phyloP scores from a whole-genome alignment of 2,797 vertebrate species.

The Semotilus atromaculatus region DNA sequence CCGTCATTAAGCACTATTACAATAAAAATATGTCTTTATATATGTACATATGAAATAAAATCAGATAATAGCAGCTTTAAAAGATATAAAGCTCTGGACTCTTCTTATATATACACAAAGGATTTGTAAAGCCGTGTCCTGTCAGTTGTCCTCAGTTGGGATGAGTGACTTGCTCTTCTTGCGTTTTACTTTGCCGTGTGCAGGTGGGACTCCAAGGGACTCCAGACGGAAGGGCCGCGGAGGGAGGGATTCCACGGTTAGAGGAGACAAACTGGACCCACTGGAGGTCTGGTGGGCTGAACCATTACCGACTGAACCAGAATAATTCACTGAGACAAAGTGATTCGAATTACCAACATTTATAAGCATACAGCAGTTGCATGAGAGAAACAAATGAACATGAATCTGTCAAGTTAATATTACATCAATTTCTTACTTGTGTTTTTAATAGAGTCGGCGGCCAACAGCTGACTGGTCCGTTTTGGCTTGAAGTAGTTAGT shows the following conservation, averaged over 20 bases:
- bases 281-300: conserved; percentile 66
- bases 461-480: conserved; percentile 81
- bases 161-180: conserved; percentile 81
- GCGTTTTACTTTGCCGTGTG: conserved; percentile 76
- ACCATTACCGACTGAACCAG: conserved; percentile 63
- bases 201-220: conserved; percentile 72
- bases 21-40: background rate
- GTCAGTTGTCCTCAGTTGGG: conserved; percentile 66
- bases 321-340: conserved; percentile 70
- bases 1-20: background rate
- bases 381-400: conserved; percentile 4
- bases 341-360: background rate
- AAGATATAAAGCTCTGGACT: background rate
- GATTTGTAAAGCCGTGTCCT: background rate
- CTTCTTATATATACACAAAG: background rate
- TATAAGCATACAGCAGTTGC: background rate
- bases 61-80: background rate
- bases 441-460: conserved; percentile 69
- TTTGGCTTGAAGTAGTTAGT: conserved; percentile 86
- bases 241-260: conserved; percentile 71
- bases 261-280: conserved; percentile 50
- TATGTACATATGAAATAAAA: background rate
- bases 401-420: background rate
- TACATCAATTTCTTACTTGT: conserved; percentile 68
- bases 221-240: conserved; percentile 88